Conservation (phyloP, 2,888 invertebrate genomes). For the Resseliella maxima region DNA sequence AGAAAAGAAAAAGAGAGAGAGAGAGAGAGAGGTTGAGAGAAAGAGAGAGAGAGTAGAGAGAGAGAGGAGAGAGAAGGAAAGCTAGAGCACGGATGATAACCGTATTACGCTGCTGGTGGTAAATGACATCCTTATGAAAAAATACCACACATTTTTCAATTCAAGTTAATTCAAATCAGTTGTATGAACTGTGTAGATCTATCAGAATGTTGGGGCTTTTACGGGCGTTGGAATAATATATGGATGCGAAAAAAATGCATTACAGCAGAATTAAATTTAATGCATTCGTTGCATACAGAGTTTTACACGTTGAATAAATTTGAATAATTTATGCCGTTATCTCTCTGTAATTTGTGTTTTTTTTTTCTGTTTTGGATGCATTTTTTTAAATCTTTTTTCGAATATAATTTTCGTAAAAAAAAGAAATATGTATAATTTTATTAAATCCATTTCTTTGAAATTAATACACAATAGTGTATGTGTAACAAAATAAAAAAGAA, state of each 20-base stretch:
- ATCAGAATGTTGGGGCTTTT: neutral
- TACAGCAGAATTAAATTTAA: conserved; percentile 33
- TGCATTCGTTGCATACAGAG: conserved; percentile 13
- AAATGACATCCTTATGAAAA: conserved; percentile 12
- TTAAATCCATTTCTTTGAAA: neutral
- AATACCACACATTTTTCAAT: conserved; percentile 16
- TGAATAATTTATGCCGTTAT: neutral
- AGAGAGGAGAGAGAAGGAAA: too few relatives aligned
- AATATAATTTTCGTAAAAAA: neutral
- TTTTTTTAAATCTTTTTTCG: too few relatives aligned
- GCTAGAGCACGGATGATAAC: neutral
- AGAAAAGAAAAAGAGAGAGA: too few relatives aligned
- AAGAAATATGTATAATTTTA: neutral
- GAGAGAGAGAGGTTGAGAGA: neutral
- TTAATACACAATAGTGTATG: too few relatives aligned
- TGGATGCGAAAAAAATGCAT: conserved; percentile 28
- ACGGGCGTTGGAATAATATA: neutral
- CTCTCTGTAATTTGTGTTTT: neutral
- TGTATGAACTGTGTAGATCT: neutral
- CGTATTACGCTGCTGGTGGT: neutral
- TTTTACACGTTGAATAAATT: conserved; percentile 38
- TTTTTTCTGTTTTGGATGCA: neutral
- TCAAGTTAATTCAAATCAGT: conserved; percentile 5
- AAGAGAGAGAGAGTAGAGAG: neutral
- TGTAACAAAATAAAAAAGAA: too few relatives aligned